Conservation (phyloP, 2,113 vertebrate genomes). For the Hydrochoerus hydrochaeris region DNA sequence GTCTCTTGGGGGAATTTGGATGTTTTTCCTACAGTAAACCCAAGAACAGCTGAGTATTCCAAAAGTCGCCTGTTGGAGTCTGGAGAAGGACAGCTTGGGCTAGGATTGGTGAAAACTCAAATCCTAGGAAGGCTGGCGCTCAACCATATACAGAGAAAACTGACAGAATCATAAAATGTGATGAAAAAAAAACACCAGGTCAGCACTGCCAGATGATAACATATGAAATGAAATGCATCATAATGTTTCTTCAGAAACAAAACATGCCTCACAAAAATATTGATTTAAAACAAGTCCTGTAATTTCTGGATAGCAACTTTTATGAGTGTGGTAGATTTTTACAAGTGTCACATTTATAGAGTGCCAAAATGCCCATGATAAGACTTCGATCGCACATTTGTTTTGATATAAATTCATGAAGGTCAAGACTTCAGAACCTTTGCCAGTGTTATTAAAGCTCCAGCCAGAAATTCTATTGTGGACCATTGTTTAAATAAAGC, state of each 20-base stretch:
- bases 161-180: background rate
- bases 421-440: background rate
- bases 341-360: background rate
- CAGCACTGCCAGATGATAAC: background rate
- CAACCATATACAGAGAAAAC: background rate
- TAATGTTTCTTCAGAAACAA: background rate
- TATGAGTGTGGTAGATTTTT: background rate
- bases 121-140: background rate
- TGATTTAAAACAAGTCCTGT: background rate
- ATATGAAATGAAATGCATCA: background rate
- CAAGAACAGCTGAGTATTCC: background rate
- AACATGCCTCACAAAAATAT: background rate
- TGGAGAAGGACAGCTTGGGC: background rate
- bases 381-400: background rate
- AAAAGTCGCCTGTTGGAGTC: background rate
- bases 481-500: slow-evolving; percentile 15
- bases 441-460: background rate
- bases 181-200: background rate
- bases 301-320: background rate
- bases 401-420: slow-evolving; percentile 19
- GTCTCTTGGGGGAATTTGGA: background rate
- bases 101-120: background rate
- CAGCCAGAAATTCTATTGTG: background rate
- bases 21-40: background rate
- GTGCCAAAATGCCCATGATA: background rate